Conservation (phyloP, 2,113 vertebrate genomes). For the Odocoileus virginianus region DNA sequence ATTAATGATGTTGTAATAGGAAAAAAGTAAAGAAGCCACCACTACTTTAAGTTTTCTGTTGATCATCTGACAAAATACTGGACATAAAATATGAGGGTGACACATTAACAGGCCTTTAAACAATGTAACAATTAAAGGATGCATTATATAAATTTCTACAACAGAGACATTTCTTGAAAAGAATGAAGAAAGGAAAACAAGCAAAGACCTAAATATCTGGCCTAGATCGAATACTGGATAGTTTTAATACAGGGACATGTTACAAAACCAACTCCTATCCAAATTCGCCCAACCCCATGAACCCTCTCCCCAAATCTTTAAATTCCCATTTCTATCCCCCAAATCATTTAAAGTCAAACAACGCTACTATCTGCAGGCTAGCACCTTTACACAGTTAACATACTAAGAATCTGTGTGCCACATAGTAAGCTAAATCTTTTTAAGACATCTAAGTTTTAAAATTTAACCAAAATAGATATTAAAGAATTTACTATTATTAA, state of each 20-base stretch:
- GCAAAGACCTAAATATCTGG: neutral
- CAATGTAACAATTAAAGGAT: neutral
- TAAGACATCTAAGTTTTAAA: neutral
- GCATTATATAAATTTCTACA: neutral
- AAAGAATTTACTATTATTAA: neutral
- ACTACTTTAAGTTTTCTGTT: neutral
- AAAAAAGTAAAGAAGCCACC: neutral
- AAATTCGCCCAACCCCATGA: neutral
- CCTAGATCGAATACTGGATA: neutral
- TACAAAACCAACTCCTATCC: neutral
- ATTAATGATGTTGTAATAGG: neutral
- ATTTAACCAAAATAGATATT: neutral
- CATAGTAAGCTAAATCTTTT: neutral
- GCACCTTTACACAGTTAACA: neutral
- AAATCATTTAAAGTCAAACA: neutral
- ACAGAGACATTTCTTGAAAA: slow-evolving; percentile 34
- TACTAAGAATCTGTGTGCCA: neutral
- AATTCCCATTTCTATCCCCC: neutral
- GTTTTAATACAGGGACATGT: neutral
- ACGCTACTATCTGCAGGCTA: neutral
- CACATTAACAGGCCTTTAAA: neutral
- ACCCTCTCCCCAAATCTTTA: neutral
- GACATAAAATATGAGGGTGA: neutral
- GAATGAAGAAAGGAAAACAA: neutral
- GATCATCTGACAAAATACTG: neutral